Evolutionary conservation across 2,888 invertebrate species (phyloP).

Genomic region (Cerceris ruficornis): DNA sequence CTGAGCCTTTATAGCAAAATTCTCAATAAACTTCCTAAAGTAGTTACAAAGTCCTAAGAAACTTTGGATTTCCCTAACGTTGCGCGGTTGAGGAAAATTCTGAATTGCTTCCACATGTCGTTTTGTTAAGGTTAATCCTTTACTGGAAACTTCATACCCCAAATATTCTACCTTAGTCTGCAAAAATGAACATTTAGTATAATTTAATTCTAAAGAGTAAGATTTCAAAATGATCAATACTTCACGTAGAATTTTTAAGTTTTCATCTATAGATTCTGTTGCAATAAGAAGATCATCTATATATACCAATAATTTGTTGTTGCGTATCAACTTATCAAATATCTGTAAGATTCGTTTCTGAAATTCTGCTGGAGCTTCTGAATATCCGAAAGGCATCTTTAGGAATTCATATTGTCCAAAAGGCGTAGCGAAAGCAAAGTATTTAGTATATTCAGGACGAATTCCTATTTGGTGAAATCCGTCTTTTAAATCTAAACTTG

Average conservation of each 20-base stretch:
- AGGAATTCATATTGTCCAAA: neutral
- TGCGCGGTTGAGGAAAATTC: conserved; percentile 13
- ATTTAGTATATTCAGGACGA: neutral
- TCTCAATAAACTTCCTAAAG: conserved; percentile 43
- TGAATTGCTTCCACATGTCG: neutral
- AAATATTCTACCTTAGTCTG: conserved; percentile 47
- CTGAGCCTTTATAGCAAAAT: neutral
- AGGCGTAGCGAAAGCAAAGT: neutral
- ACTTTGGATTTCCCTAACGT: conserved; percentile 44
- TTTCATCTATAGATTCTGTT: neutral
- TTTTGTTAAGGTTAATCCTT: conserved; percentile 44
- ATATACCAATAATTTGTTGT: neutral
- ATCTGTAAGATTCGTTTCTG: neutral
- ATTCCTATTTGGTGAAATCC: neutral
- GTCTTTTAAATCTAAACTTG: neutral
- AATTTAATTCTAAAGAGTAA: conserved; percentile 30
- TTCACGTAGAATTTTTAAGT: neutral
- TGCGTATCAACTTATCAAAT: neutral
- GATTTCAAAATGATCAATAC: conserved; percentile 12
- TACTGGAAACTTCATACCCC: conserved; percentile 46
- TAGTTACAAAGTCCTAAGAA: conserved; percentile 63
- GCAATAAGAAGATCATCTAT: neutral
- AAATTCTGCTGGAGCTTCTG: neutral
- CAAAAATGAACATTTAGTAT: conserved; percentile 55
- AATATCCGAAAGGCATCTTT: conserved; percentile 2